Base-by-base conservation (phyloP, 2,113 vertebrate species). In the Danionella cerebrum region DNA sequence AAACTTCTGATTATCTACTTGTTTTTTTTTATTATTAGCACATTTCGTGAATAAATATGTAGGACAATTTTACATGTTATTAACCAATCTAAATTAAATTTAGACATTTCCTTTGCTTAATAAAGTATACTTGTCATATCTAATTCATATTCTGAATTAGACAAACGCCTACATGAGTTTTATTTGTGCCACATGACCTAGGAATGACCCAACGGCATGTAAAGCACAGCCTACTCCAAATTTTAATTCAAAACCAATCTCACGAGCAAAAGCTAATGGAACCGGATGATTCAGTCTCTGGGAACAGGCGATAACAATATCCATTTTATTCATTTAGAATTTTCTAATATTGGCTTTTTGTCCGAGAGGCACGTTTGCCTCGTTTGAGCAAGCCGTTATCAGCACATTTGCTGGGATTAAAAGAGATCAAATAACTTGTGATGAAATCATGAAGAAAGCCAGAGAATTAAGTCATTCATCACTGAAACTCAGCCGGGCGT, bases 201-300 rank as follows among this genome's bases (percentile, higher is more conserved):
- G 1, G 2, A 11, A 29, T 31, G 39, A 60, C 24, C 14, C 25
- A 31, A 6, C 25, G 21, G 31, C 16, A 60, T 45, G 33, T 60
- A 60, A 13, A 44, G 11, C 69, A 24, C 58, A 63, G 69, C 13
- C 60, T 69, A 74, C 77, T 83, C 80, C 79, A 63, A 64, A 18
- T 67, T 16, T 58, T 54, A 64, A 86, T 86, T 86, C 81, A 84
- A 38, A 79, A 77, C 72, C 75, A 82, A 84, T 70, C 70, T 67
- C 65, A 78, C 79, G 75, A 80, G 79, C 81, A 80, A 65, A 73
- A 73, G 79, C 81, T 83, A 84, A 86, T 84, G 74, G 77, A 82
- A 77, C 79, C 71, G 65, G 79, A 72, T 79, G 83, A 79, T 84
- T 86, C 81, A 85, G 68, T 82, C 77, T 11, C 19, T 60, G 19